A percentile compares a stretch with the other conserved stretches of the same genome.
These are phyloP conservation scores for Glyptemys insculpta DNA, from an alignment of 2,797 vertebrate species.

Conservation along the genomic window DNA sequence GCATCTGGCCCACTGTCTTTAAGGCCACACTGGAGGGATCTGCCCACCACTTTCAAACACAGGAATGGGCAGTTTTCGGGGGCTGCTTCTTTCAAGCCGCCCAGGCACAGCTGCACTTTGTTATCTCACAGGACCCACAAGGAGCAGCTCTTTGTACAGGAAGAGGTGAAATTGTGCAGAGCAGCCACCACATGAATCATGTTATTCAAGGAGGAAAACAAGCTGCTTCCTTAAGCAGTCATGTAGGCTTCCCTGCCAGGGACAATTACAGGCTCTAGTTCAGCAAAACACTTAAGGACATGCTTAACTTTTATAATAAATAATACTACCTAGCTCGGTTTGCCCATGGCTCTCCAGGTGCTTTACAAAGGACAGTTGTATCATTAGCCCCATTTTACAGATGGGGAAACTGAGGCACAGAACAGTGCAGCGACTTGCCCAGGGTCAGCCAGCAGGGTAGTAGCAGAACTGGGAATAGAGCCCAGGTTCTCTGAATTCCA, in stretches of 20 bases:
- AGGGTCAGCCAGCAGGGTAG: not conserved
- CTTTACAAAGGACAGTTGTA: too few species aligned
- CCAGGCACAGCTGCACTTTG: not conserved
- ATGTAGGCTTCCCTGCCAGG: not conserved
- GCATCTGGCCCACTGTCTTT: not conserved
- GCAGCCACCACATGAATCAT: not conserved
- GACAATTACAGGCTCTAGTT: not conserved
- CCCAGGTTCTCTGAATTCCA: not conserved
- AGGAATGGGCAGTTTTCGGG: not conserved
- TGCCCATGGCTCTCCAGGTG: too few species aligned
- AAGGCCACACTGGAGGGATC: not conserved
- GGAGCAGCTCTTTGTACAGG: not conserved
- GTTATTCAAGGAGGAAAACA: not conserved
- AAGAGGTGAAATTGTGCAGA: not conserved
- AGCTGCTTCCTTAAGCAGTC: not conserved
- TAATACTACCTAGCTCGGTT: too few species aligned
- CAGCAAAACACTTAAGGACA: not conserved
- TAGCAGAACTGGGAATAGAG: not conserved
- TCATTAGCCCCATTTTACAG: not conserved
- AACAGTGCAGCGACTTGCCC: not conserved
- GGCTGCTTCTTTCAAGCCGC: not conserved
- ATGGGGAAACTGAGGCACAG: not conserved
- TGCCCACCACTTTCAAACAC: not conserved
- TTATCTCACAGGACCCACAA: not conserved
- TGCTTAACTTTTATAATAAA: not conserved